Conservation (phyloP, 2,888 invertebrate genomes). For the Labia minor region DNA sequence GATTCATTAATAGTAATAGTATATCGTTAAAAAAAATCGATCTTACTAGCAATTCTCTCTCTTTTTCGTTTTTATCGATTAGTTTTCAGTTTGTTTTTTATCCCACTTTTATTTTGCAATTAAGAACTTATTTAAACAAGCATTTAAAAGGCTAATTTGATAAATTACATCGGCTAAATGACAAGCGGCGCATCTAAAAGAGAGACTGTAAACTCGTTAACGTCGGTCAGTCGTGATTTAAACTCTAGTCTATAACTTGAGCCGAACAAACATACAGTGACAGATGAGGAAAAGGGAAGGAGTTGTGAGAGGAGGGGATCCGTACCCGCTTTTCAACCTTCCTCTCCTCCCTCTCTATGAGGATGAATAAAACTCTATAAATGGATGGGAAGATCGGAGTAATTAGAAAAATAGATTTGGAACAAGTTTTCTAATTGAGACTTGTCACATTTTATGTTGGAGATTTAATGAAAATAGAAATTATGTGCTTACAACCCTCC, state of each 20-base stretch:
- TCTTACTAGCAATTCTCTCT: too few relatives aligned
- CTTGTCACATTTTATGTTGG: neutral
- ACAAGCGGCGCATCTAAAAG: neutral
- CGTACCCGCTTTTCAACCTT: too few relatives aligned
- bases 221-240: conserved; percentile 13
- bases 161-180: neutral
- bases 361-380: neutral
- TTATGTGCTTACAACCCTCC: neutral
- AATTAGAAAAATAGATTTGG: neutral
- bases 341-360: too few relatives aligned
- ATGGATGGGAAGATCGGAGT: neutral
- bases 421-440: conserved; percentile 13
- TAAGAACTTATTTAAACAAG: neutral
- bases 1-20: too few relatives aligned
- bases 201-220: conserved; percentile 8
- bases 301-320: neutral
- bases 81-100: too few relatives aligned
- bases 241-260: conserved; percentile 7
- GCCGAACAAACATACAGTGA: conserved; percentile 1
- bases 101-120: neutral
- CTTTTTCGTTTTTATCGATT: too few relatives aligned
- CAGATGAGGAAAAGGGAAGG: neutral
- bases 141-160: conserved; percentile 13
- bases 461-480: conserved; percentile 13
- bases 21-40: too few relatives aligned